A percentile compares a stretch with the other conserved stretches of the same genome.
Evolutionary conservation across 1,140 invertebrate species (phyloP).

Genomic region (Papilio dardanus): DNA sequence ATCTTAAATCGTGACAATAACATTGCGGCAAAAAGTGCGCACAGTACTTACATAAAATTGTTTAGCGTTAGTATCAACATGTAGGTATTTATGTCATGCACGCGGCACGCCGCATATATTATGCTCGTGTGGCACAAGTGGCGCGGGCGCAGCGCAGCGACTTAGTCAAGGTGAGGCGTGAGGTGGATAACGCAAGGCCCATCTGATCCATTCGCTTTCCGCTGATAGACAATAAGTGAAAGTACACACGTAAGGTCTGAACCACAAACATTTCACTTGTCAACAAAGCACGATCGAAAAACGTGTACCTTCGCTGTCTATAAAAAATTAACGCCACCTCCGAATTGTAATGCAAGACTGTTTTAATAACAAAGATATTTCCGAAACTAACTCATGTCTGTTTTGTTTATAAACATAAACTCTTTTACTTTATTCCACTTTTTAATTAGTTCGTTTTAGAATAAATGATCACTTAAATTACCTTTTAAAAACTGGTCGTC

Average conservation of each 20-base stretch:
- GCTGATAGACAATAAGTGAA: constrained; percentile 65
- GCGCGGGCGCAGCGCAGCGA: constrained; percentile 54
- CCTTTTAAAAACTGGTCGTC: constrained; percentile 11
- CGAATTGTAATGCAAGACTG: not conserved
- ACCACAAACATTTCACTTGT: constrained; percentile 29
- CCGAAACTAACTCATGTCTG: not conserved
- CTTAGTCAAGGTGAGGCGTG: constrained; percentile 62
- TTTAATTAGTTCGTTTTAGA: not conserved
- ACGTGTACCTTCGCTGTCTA: not conserved
- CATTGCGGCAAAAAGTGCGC: not conserved
- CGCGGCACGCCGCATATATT: constrained; percentile 40
- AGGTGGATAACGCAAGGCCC: constrained; percentile 68
- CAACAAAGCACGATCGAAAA: constrained; percentile 9
- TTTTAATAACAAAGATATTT: constrained; percentile 15
- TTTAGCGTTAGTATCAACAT: constrained; percentile 32
- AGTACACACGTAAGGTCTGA: constrained; percentile 47
- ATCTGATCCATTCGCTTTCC: constrained; percentile 66
- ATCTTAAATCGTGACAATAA: not conserved
- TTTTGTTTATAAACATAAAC: constrained; percentile 14
- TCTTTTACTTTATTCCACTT: constrained; percentile 1
- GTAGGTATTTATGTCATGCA: constrained; percentile 42
- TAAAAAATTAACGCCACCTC: not conserved
- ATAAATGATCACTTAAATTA: not conserved
- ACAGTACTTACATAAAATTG: constrained; percentile 7
- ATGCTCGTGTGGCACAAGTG: constrained; percentile 40